Evolutionary conservation across 2,888 invertebrate species (phyloP).

Genomic region (Hanleya hanleyi): DNA sequence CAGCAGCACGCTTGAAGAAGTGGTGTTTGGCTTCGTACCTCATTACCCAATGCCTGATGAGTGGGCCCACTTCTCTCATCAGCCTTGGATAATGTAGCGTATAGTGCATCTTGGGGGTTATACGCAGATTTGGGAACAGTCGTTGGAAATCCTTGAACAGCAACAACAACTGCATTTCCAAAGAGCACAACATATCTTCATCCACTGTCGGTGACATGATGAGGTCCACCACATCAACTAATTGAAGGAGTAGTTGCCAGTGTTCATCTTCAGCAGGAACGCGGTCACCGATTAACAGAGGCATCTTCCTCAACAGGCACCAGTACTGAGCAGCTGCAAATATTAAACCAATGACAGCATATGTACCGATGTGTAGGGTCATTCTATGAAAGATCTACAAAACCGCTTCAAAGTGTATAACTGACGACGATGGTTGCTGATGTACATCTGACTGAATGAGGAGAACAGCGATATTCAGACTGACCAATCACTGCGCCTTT

Average conservation of each 20-base stretch:
- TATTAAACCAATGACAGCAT: too few species aligned
- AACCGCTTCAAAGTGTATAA: too few species aligned
- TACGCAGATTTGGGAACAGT: neutral
- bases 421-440: too few species aligned
- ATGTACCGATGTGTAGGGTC: too few species aligned
- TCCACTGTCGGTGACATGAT: neutral
- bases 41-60: conserved; percentile 8
- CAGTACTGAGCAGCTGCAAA: conserved; percentile 2
- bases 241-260: neutral
- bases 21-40: neutral
- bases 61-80: neutral
- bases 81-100: conserved; percentile 5
- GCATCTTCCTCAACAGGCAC: neutral
- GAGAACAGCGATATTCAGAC: too few species aligned
- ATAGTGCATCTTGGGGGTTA: conserved; percentile 1
- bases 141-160: neutral
- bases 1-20: neutral
- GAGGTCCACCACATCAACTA: neutral
- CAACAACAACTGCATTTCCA: neutral
- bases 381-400: too few species aligned
- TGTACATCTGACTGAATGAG: too few species aligned
- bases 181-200: neutral
- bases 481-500: too few species aligned
- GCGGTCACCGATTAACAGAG: neutral
- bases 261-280: neutral